Evolutionary conservation across 2,888 invertebrate genomes (phyloP).

Genomic region (Bimastos eiseni): DNA sequence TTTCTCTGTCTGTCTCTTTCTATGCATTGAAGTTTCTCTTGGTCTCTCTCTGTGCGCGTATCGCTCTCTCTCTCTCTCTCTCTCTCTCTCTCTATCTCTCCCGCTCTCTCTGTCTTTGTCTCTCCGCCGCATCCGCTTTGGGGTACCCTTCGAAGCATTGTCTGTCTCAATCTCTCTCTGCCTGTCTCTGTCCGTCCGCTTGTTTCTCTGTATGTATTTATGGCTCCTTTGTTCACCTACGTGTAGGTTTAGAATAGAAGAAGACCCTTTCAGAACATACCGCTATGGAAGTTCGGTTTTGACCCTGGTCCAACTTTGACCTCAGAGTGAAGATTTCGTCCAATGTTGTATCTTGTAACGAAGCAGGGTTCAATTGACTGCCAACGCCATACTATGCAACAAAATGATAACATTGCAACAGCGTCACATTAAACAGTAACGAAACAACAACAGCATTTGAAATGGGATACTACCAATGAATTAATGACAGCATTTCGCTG

Average conservation of each 20-base stretch:
- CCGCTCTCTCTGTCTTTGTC: too few relatives aligned
- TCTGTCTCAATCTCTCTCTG: too few relatives aligned
- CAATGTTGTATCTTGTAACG: neutral
- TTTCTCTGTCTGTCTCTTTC: too few relatives aligned
- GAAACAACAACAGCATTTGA: neutral
- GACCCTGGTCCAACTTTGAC: neutral
- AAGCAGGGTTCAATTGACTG: neutral
- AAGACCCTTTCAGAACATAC: neutral
- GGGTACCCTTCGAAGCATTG: too few relatives aligned
- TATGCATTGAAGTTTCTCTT: too few relatives aligned
- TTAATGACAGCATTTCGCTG: too few relatives aligned
- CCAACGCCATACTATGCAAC: constrained; percentile 8
- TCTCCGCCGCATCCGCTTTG: too few relatives aligned
- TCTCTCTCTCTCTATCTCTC: too few relatives aligned
- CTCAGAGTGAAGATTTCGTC: constrained; percentile 14
- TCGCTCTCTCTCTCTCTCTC: too few relatives aligned
- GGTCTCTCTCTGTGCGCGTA: too few relatives aligned
- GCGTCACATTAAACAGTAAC: neutral
- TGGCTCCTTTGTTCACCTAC: neutral
- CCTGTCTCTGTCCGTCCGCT: neutral
- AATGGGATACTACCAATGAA: too few relatives aligned
- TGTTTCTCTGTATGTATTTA: neutral
- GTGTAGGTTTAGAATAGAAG: too few relatives aligned
- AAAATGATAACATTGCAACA: neutral
- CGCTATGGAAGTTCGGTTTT: neutral